Evolutionary conservation across 2,888 invertebrate genomes (phyloP), one percentile per base, ranked within the genome.

Genomic region (Aspidiotus rigidus): DNA sequence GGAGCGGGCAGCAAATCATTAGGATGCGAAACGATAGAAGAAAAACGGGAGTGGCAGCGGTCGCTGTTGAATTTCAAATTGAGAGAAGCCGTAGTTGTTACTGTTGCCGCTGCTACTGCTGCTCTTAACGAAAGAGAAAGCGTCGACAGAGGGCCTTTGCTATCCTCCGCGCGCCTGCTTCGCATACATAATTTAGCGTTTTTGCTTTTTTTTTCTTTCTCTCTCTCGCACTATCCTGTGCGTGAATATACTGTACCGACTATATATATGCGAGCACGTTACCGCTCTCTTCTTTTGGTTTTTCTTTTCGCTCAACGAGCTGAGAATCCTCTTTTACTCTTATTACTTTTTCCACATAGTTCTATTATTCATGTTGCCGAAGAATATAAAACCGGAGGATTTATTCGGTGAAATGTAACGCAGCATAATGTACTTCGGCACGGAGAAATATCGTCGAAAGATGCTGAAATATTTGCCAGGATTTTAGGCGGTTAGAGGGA

Each of bases 31-130:
- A 57, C 66, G 66, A 66, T 66, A 16, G 59, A 66, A 59, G 66
- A 66, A 66, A 66, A 66, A 66, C 66, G 66, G 66, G 66, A 66
- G 66, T 66, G 66, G 66, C 66, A 66, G 56, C 66, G 66, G 66
- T 66, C 56, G 66, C 66, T 66, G 66, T 66, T 66, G 66, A 66
- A 66, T 66, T 66, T 66, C 66, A 66, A 66, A 66, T 66, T 66
- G 66, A 66, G 66, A n/a, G 16, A n/a, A 62, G 62, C 62, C 39
- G 57, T 53, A 28, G 53, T 44, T 42, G 57, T 42, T 66, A 66
- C 66, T 66, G 63, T 63, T 63, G 63, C 63, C 63, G 17, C 54
- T 28, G 63, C 53, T 49, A 63, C 62, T n/a, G 53, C 63, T 63
- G 53, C 63, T 63, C 53, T 63, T 53, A 57, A 66, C 66, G 66